phyloP scores from a whole-genome alignment of 2,113 vertebrate genomes.

The Bagarius yarrelli region DNA sequence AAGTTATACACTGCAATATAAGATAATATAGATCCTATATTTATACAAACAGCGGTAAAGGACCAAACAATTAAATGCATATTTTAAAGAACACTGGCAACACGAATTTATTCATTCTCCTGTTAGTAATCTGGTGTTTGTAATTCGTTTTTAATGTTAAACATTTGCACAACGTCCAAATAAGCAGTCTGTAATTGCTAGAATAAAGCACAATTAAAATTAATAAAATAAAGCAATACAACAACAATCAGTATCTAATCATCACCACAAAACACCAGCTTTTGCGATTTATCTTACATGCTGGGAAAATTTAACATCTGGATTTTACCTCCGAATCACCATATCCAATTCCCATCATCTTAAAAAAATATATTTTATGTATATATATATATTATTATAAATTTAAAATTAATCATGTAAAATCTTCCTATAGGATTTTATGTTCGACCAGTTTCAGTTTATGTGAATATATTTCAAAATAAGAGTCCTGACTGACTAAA shows the following conservation, averaged over 20 bases:
- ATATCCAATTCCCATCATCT: constrained; percentile 16
- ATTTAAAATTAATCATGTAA: neutral
- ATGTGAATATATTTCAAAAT: constrained; percentile 21
- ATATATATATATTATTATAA: too few species aligned
- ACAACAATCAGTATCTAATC: neutral
- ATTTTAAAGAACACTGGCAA: neutral
- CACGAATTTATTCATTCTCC: neutral
- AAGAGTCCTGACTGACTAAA: constrained; percentile 19
- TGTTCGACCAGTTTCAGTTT: neutral
- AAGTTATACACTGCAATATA: neutral
- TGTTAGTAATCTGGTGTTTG: neutral
- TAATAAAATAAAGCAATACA: neutral
- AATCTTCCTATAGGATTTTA: neutral
- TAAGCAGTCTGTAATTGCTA: neutral
- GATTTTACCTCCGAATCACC: constrained; percentile 39
- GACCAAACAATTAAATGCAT: neutral
- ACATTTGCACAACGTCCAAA: neutral
- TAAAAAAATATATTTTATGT: too few species aligned
- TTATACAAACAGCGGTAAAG: neutral
- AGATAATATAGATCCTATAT: neutral
- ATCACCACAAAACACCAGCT: neutral
- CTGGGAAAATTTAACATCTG: neutral
- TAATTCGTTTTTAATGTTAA: neutral
- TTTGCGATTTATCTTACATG: neutral
- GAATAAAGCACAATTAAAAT: neutral